Conservation (phyloP, 2,797 vertebrate species). For the Oryzias sinensis region DNA sequence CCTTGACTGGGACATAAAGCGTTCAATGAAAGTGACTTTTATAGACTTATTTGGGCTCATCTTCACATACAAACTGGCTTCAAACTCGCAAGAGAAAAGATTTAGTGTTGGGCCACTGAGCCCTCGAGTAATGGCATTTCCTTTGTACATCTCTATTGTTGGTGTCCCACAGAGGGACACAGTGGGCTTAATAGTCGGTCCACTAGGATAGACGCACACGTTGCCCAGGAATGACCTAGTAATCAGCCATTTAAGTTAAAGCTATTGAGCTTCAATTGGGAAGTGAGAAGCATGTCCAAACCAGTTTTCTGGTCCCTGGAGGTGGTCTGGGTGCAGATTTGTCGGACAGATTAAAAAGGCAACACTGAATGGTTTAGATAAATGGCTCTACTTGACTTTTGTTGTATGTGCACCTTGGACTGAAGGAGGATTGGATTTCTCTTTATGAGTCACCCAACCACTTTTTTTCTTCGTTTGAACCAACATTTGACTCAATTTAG, state of each 20-base stretch:
- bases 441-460: conserved; percentile 68
- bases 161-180: conserved; percentile 54
- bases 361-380: conserved; percentile 82
- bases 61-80: conserved; percentile 76
- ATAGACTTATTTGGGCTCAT: conserved; percentile 96
- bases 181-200: conserved; percentile 73
- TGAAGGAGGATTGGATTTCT: conserved; percentile 76
- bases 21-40: conserved; percentile 97
- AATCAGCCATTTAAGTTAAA: conserved; percentile 96
- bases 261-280: conserved; percentile 86
- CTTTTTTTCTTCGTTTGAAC: conserved; percentile 45
- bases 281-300: conserved; percentile 93
- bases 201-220: conserved; percentile 84
- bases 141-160: conserved; percentile 69
- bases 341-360: conserved; percentile 89
- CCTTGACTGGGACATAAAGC: conserved; percentile 92
- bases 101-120: conserved; percentile 75
- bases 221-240: conserved; percentile 93
- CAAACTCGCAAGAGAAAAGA: conserved; percentile 76
- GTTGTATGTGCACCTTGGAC: conserved; percentile 79
- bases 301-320: conserved; percentile 88
- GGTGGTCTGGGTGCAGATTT: conserved; percentile 90
- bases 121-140: conserved; percentile 70
- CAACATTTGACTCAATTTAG: conserved; percentile 62
- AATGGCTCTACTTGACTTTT: conserved; percentile 80